phyloP scores from a whole-genome alignment of 2,113 vertebrate genomes.

The Salvelinus sp. region DNA sequence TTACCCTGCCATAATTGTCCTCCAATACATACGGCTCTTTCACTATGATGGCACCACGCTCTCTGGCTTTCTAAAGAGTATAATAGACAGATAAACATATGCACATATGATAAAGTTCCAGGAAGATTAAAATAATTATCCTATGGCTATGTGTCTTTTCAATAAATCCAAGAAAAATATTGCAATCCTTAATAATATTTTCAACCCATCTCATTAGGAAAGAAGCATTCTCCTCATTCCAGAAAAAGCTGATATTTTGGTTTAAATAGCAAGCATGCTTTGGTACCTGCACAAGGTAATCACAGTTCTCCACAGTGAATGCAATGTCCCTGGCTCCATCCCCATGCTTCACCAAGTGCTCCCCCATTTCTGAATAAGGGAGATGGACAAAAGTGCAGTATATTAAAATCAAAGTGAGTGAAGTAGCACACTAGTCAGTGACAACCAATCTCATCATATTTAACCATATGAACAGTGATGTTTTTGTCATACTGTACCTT shows the following conservation, averaged over 20 bases:
- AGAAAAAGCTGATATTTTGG: background rate
- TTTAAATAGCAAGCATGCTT: background rate
- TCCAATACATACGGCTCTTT: conserved; percentile 85
- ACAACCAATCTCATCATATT: background rate
- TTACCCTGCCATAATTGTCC: conserved; percentile 86
- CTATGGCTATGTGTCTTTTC: background rate
- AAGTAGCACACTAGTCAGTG: conserved; percentile 1
- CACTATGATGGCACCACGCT: conserved; percentile 81
- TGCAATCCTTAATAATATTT: background rate
- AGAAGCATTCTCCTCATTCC: background rate
- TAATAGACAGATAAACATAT: background rate
- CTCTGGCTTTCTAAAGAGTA: conserved; percentile 84
- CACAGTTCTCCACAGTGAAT: conserved; percentile 90
- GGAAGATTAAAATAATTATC: background rate
- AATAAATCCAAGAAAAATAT: background rate
- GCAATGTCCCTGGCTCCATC: conserved; percentile 92
- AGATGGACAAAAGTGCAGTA: background rate
- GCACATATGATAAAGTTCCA: background rate
- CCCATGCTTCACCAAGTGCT: conserved; percentile 88
- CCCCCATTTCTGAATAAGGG: conserved; percentile 82
- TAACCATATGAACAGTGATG: background rate
- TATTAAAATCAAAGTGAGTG: background rate
- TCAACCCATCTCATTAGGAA: background rate
- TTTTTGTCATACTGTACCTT: conserved; percentile 72
- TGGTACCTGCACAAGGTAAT: conserved; percentile 85